phyloP scores from a whole-genome alignment of 2,113 vertebrate species.

The Xenopus borealis region DNA sequence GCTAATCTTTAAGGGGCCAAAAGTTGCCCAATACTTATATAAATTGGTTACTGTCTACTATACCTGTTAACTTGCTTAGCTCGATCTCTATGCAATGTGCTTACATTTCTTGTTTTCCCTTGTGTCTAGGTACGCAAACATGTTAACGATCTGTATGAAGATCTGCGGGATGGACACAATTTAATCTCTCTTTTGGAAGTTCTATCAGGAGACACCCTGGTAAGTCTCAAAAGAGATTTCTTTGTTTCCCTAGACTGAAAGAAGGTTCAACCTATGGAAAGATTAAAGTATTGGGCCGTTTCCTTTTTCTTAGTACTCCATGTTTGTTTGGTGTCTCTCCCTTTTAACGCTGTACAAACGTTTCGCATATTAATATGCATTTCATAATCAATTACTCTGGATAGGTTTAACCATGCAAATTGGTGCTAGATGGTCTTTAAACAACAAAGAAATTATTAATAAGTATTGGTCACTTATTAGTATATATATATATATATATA shows the following conservation, averaged over 20 bases:
- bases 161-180: conserved; percentile 97
- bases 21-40: too few relatives aligned
- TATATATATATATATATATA: too few relatives aligned
- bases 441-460: neutral
- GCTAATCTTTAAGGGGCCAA: too few relatives aligned
- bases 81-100: too few relatives aligned
- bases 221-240: conserved; percentile 62
- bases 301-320: too few relatives aligned
- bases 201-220: conserved; percentile 93
- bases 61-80: too few relatives aligned
- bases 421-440: conserved; percentile 5
- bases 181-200: conserved; percentile 96
- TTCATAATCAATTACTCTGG: neutral
- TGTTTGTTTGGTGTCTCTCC: neutral
- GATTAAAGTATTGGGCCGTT: too few relatives aligned
- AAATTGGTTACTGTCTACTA: too few relatives aligned
- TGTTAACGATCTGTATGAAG: conserved; percentile 95
- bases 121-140: conserved; percentile 86
- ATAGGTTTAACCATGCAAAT: neutral
- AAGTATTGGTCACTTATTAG: too few relatives aligned
- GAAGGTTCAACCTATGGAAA: neutral
- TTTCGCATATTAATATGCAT: conserved; percentile 9
- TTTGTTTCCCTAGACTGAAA: neutral
- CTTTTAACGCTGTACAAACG: neutral
- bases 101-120: conserved; percentile 5